Evolutionary conservation across 2,797 vertebrate species (phyloP).

Genomic region (Threskiornis aethiopicus): DNA sequence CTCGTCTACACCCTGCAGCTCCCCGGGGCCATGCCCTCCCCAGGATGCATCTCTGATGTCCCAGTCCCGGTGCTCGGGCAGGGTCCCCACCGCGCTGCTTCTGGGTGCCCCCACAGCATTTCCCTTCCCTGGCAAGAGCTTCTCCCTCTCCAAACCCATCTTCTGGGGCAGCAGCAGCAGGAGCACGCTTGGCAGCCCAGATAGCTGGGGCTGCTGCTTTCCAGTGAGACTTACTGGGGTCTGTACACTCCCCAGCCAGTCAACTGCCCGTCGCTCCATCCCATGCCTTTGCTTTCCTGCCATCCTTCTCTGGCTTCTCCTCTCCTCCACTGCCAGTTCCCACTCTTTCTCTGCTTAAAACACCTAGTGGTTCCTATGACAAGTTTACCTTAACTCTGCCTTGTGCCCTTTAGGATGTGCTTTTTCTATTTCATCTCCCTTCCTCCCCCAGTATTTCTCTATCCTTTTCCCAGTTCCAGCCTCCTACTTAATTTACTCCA

Average conservation of each 20-base stretch:
- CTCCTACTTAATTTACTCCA: background rate
- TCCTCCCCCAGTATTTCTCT: background rate
- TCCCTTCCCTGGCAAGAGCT: too few species aligned
- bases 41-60: accelerated
- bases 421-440: background rate
- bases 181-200: background rate
- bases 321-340: background rate
- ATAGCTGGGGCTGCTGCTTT: background rate
- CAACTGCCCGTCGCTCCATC: accelerated
- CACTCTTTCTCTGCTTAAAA: background rate
- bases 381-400: background rate
- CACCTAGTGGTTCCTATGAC: accelerated
- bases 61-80: accelerated
- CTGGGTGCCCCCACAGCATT: background rate
- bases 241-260: background rate
- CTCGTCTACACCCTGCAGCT: accelerated
- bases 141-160: background rate
- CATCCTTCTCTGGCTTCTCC: background rate
- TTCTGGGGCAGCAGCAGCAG: background rate
- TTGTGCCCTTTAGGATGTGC: background rate
- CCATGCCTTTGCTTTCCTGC: background rate
- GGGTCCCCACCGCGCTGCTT: accelerated
- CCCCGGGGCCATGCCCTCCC: background rate
- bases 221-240: accelerated
- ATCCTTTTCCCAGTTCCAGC: background rate